Evolutionary conservation across 2,113 vertebrate species (phyloP).

Genomic region (Oryzias celebensis): DNA sequence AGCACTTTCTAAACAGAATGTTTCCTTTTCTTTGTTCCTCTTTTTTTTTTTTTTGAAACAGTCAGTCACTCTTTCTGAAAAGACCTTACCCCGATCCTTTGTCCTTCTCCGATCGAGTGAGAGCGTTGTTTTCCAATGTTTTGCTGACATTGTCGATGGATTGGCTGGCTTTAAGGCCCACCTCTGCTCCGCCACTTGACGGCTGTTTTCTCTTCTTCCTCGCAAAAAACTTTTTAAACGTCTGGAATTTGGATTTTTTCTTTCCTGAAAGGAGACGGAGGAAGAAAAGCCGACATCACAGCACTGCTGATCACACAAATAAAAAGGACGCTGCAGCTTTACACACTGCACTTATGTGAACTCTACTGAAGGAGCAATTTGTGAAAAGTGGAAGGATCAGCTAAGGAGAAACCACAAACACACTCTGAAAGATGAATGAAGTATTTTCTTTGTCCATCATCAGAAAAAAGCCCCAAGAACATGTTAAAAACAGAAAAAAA

Average conservation of each 20-base stretch:
- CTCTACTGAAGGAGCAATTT: constrained; percentile 29
- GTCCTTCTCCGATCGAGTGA: constrained; percentile 56
- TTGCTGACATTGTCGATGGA: constrained; percentile 81
- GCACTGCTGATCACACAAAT: too few relatives aligned
- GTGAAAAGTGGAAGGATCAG: constrained; percentile 35
- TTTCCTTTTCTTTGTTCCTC: too few relatives aligned
- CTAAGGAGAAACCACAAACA: constrained; percentile 31
- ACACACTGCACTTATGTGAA: constrained; percentile 28
- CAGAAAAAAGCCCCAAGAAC: too few relatives aligned
- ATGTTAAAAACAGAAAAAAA: too few relatives aligned
- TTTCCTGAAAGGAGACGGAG: constrained; percentile 76
- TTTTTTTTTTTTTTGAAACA: too few relatives aligned
- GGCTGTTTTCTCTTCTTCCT: constrained; percentile 89
- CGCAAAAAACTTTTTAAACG: constrained; percentile 87
- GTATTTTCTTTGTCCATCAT: neutral
- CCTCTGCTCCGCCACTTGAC: constrained; percentile 47
- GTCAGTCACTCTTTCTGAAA: neutral
- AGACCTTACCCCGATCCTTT: constrained; percentile 80
- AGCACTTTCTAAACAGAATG: too few relatives aligned
- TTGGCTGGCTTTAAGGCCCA: constrained; percentile 75
- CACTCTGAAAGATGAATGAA: neutral
- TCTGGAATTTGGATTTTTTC: constrained; percentile 94
- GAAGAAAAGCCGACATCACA: neutral
- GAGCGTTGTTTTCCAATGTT: constrained; percentile 59
- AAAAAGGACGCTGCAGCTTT: constrained; percentile 27